Percentiles rank a stretch among this genome's conserved stretches.
phyloP scores from a whole-genome alignment of 1,140 invertebrate genomes.

The Ostrea denselamellosa region DNA sequence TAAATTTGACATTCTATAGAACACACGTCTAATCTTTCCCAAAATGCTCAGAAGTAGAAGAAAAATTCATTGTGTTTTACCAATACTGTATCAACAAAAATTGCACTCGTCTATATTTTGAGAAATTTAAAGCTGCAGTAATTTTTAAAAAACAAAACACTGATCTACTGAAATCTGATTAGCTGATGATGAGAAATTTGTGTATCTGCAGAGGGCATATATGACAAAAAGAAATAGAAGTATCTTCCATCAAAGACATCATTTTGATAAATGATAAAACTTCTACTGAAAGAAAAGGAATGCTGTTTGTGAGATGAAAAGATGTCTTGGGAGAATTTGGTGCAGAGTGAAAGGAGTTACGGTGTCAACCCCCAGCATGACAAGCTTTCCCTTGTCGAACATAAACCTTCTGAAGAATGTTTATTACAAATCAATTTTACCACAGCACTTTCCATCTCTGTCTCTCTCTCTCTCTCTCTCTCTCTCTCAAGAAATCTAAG shows the following conservation, averaged over 20 bases:
- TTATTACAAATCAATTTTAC: not conserved
- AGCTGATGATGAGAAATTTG: not conserved
- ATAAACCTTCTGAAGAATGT: not conserved
- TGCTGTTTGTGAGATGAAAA: not conserved
- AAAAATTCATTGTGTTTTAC: too few species aligned
- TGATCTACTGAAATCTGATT: not conserved
- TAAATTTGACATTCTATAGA: too few species aligned
- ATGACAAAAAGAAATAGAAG: slow-evolving; percentile 3
- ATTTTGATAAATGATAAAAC: not conserved
- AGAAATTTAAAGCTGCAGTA: too few species aligned
- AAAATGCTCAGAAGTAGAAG: too few species aligned
- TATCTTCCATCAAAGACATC: not conserved
- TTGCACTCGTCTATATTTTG: too few species aligned
- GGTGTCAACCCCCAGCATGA: not conserved
- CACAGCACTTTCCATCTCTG: not conserved
- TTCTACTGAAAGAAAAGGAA: not conserved
- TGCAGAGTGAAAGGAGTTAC: not conserved
- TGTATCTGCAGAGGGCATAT: not conserved
- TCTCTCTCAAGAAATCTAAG: too few species aligned
- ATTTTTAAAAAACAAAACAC: too few species aligned
- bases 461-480: not conserved
- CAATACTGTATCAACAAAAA: too few species aligned
- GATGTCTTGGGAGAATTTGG: not conserved
- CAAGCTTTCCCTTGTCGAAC: not conserved
- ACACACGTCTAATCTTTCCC: too few species aligned